These are phyloP conservation scores for Pycnonotus jocosus DNA, from an alignment of 2,113 vertebrate species.

Conservation along the genomic window DNA sequence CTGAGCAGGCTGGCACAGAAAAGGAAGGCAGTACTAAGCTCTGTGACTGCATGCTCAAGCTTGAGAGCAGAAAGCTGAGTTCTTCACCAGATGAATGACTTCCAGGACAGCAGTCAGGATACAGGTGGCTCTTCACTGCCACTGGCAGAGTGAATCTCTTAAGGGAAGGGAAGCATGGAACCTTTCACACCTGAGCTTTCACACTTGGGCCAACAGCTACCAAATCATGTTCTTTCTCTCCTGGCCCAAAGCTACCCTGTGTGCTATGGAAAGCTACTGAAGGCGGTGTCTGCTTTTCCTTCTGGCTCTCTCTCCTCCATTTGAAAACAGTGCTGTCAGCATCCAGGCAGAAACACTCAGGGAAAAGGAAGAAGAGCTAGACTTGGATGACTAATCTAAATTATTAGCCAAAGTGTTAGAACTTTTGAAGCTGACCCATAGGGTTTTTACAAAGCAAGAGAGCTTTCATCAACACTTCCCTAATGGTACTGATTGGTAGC, in stretches of 20 bases:
- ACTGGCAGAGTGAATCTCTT: neutral
- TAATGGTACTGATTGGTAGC: neutral
- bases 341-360: neutral
- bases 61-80: neutral
- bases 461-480: neutral
- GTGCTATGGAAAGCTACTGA: neutral
- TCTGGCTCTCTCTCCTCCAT: neutral
- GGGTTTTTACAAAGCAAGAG: neutral
- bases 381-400: neutral
- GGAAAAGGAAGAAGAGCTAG: neutral
- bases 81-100: neutral
- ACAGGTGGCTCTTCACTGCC: neutral
- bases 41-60: neutral
- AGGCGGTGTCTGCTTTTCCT: neutral
- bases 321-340: neutral
- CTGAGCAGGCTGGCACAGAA: neutral
- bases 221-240: fast-evolving
- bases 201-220: neutral
- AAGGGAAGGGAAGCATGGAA: neutral
- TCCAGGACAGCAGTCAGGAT: neutral
- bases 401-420: neutral
- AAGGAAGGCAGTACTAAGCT: neutral
- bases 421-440: neutral
- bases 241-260: neutral
- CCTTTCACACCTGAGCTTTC: neutral